Base-by-base conservation (phyloP, 2,113 vertebrate species). In the Scolopax mira region DNA sequence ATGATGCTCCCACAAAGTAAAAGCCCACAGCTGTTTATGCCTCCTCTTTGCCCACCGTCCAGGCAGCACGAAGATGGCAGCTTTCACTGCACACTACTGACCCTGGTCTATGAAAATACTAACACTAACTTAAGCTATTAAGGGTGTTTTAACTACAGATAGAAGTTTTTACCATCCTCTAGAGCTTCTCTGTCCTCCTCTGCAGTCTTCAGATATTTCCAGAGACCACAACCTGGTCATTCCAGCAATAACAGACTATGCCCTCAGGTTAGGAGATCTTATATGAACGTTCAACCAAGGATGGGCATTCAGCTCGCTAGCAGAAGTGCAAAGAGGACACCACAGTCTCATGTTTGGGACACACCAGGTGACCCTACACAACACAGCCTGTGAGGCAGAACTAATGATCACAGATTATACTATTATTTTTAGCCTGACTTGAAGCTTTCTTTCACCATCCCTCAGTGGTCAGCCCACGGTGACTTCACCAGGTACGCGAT, bases 241-340 rank as follows among this genome's bases (percentile, higher is more conserved):
- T 13, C 46, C 71, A 70, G 61, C 75, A n/a, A 3, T 7, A 61
- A 27, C 73, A 87, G 49, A 4, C 52, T 18, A 9, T 3, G 27
- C 41, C 57, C 57, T n/a, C 10, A 10, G 35, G 33, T 39, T 7
- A 15, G 52, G 3, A 37, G 21, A 13, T 21, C 70, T 52, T 13
- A 19, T 0, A 24, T 0, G 5, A 72, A 30, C 0, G 0, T 37
- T 35, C 28, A 49, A 30, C 3, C 15, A 21, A 21, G 30, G 52
- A 42, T 0, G 6, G 78, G 33, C 60, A 52, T 0, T 1, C 57
- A 55, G 18, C 11, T 51, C 12, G 17, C 23, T 13, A 16, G 54
- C 22, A 42, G 52, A 52, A 51, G n/a, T 3, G 3, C 23, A 8
- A 83, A 33, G 0, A 66, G 33, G 11, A 48, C 61, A 42, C 7